These are phyloP conservation scores for Laticauda colubrina DNA, from an alignment of 2,113 vertebrate species.

Conservation along the genomic window DNA sequence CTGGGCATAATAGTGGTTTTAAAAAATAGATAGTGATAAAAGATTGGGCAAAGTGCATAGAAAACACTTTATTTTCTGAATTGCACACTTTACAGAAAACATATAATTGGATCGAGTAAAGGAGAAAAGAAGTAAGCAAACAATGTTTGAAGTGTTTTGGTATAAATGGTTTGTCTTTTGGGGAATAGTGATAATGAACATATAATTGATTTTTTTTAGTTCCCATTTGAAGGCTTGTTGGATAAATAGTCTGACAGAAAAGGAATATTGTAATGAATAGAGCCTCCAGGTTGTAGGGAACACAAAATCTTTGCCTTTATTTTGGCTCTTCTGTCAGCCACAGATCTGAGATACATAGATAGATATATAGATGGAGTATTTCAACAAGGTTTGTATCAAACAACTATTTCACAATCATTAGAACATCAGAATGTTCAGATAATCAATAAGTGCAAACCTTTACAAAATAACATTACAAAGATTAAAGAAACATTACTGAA, in stretches of 20 bases:
- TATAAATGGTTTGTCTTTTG: neutral
- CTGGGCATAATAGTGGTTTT: neutral
- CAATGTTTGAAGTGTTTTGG: neutral
- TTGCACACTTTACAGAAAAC: constrained; percentile 2
- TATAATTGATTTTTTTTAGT: constrained; percentile 10
- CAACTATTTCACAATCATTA: neutral
- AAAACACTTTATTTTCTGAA: constrained; percentile 11
- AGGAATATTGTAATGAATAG: neutral
- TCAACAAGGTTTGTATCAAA: neutral
- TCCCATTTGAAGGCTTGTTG: neutral
- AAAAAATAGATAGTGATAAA: neutral
- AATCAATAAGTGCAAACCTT: neutral
- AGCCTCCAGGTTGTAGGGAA: neutral
- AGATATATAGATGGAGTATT: neutral
- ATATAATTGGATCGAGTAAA: neutral
- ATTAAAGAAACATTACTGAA: neutral
- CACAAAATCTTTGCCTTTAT: neutral
- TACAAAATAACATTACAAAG: neutral
- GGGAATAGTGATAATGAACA: neutral
- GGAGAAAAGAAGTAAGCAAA: neutral
- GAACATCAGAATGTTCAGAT: neutral
- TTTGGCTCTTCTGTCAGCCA: neutral
- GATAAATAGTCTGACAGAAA: constrained; percentile 1
- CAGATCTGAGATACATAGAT: neutral
- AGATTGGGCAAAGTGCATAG: neutral